These are phyloP conservation scores for Limnothrissa miodon DNA, from an alignment of 2,113 vertebrate species.

Conservation along the genomic window DNA sequence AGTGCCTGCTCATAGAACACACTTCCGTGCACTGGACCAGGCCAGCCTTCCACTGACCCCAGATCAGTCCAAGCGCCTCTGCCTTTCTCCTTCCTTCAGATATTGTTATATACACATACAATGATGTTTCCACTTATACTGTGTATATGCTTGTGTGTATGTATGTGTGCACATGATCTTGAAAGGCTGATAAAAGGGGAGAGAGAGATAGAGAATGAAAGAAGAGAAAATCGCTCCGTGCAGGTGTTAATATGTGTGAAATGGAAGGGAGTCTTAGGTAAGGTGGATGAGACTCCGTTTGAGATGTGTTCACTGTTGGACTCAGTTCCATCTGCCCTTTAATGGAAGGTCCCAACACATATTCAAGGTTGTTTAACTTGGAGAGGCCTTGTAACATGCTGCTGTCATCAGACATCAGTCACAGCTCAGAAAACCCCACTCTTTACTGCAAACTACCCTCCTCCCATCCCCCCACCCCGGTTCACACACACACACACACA, in stretches of 20 bases:
- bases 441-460: constrained; percentile 35
- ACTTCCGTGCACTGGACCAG: not conserved
- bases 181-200: not conserved
- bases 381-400: not conserved
- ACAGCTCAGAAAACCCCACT: constrained; percentile 40
- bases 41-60: constrained; percentile 30
- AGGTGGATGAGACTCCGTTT: not conserved
- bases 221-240: constrained; percentile 34
- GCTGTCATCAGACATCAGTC: constrained; percentile 12
- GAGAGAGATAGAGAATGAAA: not conserved
- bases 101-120: constrained; percentile 51
- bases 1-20: not conserved
- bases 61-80: constrained; percentile 24
- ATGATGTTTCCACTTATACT: constrained; percentile 61
- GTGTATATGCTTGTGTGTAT: not conserved
- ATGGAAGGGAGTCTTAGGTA: constrained; percentile 39
- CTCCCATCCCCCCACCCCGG: no score
- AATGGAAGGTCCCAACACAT: not conserved
- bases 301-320: not conserved
- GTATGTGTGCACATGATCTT: not conserved
- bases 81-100: constrained; percentile 50
- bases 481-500: constrained; percentile 11
- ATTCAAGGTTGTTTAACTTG: not conserved
- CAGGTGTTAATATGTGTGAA: constrained; percentile 47
- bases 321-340: not conserved